Evolutionary conservation across 2,797 vertebrate species (phyloP).

Genomic region (Tympanoctomys barrerae): DNA sequence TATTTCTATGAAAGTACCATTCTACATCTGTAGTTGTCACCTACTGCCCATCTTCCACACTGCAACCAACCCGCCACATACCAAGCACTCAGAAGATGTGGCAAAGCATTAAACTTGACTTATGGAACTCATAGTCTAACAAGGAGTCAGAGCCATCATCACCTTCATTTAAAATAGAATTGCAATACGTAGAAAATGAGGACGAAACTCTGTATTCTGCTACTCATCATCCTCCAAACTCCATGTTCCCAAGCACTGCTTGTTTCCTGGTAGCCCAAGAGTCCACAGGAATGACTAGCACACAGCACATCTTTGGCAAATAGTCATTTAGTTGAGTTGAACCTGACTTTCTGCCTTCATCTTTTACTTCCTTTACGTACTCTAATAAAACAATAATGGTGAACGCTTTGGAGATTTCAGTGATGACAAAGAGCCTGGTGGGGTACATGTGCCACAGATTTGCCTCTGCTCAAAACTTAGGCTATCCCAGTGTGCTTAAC

Average conservation of each 20-base stretch:
- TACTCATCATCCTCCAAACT: background rate
- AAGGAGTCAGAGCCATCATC: background rate
- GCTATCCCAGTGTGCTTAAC: background rate
- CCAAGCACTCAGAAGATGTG: background rate
- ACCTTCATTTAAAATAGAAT: slow-evolving; percentile 1
- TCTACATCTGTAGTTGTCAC: background rate
- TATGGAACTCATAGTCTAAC: background rate
- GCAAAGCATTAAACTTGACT: background rate
- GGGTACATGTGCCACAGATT: background rate
- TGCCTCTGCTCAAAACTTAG: background rate
- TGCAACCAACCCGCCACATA: background rate
- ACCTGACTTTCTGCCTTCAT: background rate
- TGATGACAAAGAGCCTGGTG: background rate
- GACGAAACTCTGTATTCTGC: background rate
- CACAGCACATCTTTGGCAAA: background rate
- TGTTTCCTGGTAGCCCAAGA: background rate
- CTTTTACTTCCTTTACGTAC: background rate
- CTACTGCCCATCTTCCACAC: background rate
- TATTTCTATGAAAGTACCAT: background rate
- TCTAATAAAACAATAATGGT: too few species aligned
- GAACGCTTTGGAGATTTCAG: background rate
- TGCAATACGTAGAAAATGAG: background rate
- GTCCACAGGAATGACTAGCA: background rate
- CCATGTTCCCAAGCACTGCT: background rate
- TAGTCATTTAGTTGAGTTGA: background rate